These are phyloP conservation scores for Marcusenius ussheri DNA, from an alignment of 2,113 vertebrate genomes.

Conservation along the genomic window DNA sequence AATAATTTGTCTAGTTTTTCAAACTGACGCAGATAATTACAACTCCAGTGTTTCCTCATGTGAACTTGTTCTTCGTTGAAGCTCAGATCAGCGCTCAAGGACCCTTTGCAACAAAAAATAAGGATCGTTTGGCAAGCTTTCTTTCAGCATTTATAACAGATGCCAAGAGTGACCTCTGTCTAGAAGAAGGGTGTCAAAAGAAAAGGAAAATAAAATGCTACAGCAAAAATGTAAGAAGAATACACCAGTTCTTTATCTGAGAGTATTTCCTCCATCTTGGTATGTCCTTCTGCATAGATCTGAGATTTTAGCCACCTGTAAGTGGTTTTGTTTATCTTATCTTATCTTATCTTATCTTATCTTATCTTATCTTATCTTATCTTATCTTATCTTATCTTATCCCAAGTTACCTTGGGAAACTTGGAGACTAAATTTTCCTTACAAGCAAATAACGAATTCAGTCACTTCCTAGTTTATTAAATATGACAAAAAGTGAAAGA, in stretches of 20 bases:
- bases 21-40: neutral
- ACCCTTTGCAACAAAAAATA: neutral
- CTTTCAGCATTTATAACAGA: neutral
- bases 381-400: too few species aligned
- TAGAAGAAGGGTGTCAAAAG: neutral
- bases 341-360: too few species aligned
- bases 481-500: neutral
- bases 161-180: too few species aligned
- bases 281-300: neutral
- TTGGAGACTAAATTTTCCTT: neutral
- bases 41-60: neutral
- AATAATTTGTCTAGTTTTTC: neutral
- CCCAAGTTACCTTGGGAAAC: neutral
- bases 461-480: neutral
- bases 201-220: neutral
- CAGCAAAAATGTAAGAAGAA: neutral
- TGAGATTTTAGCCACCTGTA: neutral
- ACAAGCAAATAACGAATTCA: neutral
- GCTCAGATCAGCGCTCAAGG: neutral
- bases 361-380: too few species aligned
- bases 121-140: neutral
- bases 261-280: neutral
- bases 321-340: neutral
- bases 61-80: neutral
- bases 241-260: neutral